Percentiles rank a stretch among this genome's conserved stretches.
phyloP scores from a whole-genome alignment of 2,797 vertebrate genomes.

The Hydrolagus colliei region DNA sequence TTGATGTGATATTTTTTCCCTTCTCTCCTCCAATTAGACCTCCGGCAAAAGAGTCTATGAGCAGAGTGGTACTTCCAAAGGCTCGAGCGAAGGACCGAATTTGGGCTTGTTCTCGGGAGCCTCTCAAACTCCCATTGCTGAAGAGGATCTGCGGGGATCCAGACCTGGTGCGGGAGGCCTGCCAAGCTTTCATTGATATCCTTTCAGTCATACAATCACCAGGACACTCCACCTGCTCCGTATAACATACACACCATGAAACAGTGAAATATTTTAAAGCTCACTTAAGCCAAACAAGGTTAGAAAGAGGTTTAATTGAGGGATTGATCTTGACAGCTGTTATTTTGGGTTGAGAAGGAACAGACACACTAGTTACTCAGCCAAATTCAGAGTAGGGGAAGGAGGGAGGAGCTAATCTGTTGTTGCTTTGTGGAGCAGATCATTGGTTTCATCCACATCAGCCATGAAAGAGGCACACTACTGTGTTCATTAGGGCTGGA shows the following conservation, averaged over 20 bases:
- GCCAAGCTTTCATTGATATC: slow-evolving; percentile 89
- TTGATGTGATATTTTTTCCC: background rate
- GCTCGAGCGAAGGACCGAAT: slow-evolving; percentile 62
- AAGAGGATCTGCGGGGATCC: slow-evolving; percentile 58
- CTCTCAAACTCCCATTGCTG: slow-evolving; percentile 79
- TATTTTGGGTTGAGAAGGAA: too few relatives aligned
- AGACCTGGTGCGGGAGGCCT: slow-evolving; percentile 72
- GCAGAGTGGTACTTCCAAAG: slow-evolving; percentile 68
- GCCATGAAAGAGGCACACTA: too few relatives aligned
- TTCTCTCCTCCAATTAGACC: slow-evolving; percentile 50
- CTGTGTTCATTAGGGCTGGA: too few relatives aligned
- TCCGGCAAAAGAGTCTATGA: slow-evolving; percentile 70
- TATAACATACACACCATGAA: background rate
- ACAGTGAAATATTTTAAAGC: background rate
- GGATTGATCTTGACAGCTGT: too few relatives aligned
- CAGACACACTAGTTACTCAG: too few relatives aligned
- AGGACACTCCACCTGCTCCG: background rate
- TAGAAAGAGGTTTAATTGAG: too few relatives aligned
- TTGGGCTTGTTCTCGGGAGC: slow-evolving; percentile 79
- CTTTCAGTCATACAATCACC: slow-evolving; percentile 45
- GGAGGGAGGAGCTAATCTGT: too few relatives aligned
- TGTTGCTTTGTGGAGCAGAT: too few relatives aligned
- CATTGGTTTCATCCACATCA: too few relatives aligned
- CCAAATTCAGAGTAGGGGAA: too few relatives aligned
- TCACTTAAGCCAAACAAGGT: too few relatives aligned